Base-by-base conservation (phyloP, 2,797 vertebrate species). In the Acanthopagrus latus region DNA sequence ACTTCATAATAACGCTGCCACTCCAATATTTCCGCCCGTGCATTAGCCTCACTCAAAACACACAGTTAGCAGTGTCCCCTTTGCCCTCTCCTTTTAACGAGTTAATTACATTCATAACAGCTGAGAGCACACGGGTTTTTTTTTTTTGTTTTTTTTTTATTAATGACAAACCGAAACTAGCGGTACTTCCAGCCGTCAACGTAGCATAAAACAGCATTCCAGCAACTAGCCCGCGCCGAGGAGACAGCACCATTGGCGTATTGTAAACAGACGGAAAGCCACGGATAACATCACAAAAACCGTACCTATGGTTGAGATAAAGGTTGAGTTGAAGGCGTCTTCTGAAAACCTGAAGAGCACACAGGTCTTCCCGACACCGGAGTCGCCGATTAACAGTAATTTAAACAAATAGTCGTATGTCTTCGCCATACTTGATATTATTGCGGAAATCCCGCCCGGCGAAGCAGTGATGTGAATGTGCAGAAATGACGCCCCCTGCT, bases 351-450 rank as follows among this genome's bases (percentile, higher is more conserved):
- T 97, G 95, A 98, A 98, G 55, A 99, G 91, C 76, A 97, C 97
- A 43, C 98, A 99, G 48, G 98, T 99, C 93, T 99, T 99, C 76
- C 98, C 98, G 86, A 99, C 98, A 60, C 98, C 97, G 27, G 97
- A 98, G 86, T 98, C 97, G 5, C 98, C 98, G 92, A 99, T 98
- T 90, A 99, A 91, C 88, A 99, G 95, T 93, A 99, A 96, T 96
- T 98, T 98, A 93, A 99, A 99, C 94, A 99, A 94, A 91, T 99
- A 98, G 80, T 99, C 98, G 95, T 99, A 99, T 56, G 97, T 98
- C 96, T 99, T 99, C 96, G 98, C 98, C 98, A 99, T 99, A 93
- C 92, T 96, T 92, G 92, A 91, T 94, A 92, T 93, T 94, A 92
- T 91, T 95, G 93, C 94, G 95, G 95, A 96, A 96, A 95, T 96